Conservation (phyloP, 2,888 invertebrate species). For the Nomada lathburiana region DNA sequence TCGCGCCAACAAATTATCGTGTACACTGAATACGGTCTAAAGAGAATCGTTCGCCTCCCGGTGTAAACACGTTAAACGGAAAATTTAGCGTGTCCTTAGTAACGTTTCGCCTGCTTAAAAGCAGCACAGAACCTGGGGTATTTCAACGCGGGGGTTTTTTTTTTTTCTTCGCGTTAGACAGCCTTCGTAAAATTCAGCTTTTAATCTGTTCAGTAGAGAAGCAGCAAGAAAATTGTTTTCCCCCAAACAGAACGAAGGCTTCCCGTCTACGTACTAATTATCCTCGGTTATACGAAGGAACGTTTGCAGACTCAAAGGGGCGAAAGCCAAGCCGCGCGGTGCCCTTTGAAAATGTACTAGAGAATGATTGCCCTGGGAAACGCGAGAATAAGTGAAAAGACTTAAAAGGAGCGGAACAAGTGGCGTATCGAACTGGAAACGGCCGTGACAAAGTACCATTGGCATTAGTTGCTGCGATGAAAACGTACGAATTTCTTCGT, state of each 20-base stretch:
- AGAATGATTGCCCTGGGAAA: constrained; percentile 34
- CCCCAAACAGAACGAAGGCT: constrained; percentile 23
- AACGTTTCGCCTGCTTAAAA: not conserved
- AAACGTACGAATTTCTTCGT: not conserved
- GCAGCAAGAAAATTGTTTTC: constrained; percentile 36
- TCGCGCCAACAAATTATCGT: too few species aligned
- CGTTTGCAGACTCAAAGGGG: constrained; percentile 24
- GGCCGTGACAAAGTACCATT: constrained; percentile 14
- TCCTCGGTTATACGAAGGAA: not conserved
- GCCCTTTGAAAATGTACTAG: constrained; percentile 26
- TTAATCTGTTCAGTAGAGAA: constrained; percentile 28
- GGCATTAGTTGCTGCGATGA: constrained; percentile 15
- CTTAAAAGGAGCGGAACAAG: constrained; percentile 33
- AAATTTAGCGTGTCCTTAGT: not conserved
- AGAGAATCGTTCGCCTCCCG: not conserved
- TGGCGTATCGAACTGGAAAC: constrained; percentile 35
- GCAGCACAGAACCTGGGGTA: not conserved
- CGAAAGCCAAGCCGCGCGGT: not conserved
- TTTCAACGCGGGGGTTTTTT: not conserved
- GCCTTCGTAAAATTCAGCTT: constrained; percentile 24
- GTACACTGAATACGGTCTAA: not conserved
- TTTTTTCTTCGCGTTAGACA: not conserved
- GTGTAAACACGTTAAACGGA: not conserved
- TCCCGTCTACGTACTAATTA: constrained; percentile 32
- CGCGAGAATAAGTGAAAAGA: constrained; percentile 27